Conservation (phyloP, 2,113 vertebrate genomes). For the Marmota monax region DNA sequence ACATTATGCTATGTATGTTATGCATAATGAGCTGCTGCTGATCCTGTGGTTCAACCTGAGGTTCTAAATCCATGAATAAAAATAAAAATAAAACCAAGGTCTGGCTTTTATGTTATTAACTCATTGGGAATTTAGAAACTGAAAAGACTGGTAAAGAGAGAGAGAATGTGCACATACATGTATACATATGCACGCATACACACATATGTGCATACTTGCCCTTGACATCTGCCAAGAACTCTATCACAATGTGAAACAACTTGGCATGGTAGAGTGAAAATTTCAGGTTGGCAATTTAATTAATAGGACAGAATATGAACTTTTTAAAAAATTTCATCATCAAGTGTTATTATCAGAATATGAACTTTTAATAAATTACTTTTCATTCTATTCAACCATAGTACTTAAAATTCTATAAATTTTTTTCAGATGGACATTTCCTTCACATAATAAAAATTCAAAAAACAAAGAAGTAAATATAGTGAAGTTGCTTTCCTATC, state of each 20-base stretch:
- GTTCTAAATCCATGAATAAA: neutral
- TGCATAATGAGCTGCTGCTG: neutral
- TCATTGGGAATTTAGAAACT: neutral
- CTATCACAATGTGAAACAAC: constrained; percentile 13
- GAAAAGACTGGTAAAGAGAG: neutral
- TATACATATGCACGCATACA: rapidly evolving
- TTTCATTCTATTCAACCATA: neutral
- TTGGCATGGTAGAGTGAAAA: neutral
- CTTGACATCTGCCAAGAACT: constrained; percentile 11
- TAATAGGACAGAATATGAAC: constrained; percentile 1
- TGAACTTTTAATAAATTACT: constrained; percentile 27
- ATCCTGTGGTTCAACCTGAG: neutral
- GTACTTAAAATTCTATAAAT: neutral
- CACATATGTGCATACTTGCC: neutral
- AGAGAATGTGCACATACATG: rapidly evolving
- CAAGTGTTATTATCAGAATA: neutral
- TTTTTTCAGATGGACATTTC: neutral
- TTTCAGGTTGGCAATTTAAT: neutral
- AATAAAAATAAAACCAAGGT: neutral
- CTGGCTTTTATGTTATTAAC: neutral
- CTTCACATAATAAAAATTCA: too few species aligned
- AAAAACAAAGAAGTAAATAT: neutral
- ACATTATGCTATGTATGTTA: rapidly evolving
- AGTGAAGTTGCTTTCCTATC: neutral
- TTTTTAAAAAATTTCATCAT: neutral